Evolutionary conservation across 2,888 invertebrate species (phyloP).

Genomic region (Protodeltote pygarga): DNA sequence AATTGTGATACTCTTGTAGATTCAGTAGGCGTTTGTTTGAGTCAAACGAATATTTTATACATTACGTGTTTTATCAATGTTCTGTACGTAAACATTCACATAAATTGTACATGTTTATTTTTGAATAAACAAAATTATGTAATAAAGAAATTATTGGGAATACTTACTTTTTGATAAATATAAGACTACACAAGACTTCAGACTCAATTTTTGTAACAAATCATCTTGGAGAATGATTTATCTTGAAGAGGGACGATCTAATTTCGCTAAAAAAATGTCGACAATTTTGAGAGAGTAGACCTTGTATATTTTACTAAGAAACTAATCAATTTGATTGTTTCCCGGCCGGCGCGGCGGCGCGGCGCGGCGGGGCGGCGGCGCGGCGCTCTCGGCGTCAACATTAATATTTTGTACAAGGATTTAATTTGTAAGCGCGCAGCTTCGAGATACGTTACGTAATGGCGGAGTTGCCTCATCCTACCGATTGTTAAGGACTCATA

Average conservation of each 20-base stretch:
- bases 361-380: too few species aligned
- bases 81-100: conserved; percentile 10
- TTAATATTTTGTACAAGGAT: conserved; percentile 35
- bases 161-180: background rate
- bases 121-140: background rate
- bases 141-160: background rate
- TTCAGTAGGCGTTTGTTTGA: conserved; percentile 1
- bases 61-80: conserved; percentile 14
- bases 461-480: background rate
- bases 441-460: conserved; percentile 18
- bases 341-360: too few species aligned
- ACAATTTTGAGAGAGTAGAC: conserved; percentile 11
- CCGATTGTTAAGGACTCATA: conserved; percentile 1
- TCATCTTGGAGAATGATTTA: background rate
- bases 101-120: conserved; percentile 1
- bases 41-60: conserved; percentile 5
- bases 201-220: background rate
- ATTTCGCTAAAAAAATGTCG: conserved; percentile 24
- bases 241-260: background rate
- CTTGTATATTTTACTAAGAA: conserved; percentile 13
- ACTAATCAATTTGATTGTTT: conserved; percentile 34
- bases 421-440: conserved; percentile 22
- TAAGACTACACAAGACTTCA: background rate
- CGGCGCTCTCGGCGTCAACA: conserved; percentile 15
- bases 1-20: conserved; percentile 2